These are phyloP conservation scores for Pseudorectes ferrugineus DNA, from an alignment of 2,113 vertebrate species.

Conservation along the genomic window DNA sequence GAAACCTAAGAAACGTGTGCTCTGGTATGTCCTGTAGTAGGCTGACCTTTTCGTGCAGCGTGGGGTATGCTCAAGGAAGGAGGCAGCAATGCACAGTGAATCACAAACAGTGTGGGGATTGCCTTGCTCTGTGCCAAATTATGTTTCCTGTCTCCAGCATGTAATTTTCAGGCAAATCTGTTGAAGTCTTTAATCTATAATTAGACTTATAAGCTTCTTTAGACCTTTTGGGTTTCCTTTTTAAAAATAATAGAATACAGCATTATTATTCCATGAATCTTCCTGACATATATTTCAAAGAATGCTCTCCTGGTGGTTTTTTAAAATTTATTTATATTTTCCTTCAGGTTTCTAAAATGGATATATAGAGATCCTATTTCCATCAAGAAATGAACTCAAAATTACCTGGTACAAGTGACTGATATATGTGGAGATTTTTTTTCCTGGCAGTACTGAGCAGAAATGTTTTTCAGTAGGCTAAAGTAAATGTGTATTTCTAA, in stretches of 20 bases:
- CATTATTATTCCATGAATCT: not conserved
- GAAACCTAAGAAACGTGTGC: not conserved
- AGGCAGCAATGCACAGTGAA: not conserved
- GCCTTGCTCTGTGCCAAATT: not conserved
- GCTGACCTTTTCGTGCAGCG: not conserved
- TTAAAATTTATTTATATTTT: not conserved
- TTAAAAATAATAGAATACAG: not conserved
- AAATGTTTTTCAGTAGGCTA: not conserved
- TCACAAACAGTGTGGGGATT: not conserved
- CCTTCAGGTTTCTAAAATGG: not conserved
- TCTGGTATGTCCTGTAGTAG: not conserved
- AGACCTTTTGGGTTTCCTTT: not conserved
- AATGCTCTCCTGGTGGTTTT: not conserved
- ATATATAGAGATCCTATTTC: not conserved
- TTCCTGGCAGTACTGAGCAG: not conserved
- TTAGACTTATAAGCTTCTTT: not conserved
- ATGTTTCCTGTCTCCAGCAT: not conserved
- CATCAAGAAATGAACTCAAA: not conserved
- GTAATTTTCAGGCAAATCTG: not conserved
- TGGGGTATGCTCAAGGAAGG: not conserved
- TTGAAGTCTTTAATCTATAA: constrained; percentile 14
- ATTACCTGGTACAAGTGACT: not conserved
- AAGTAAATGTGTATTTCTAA: not conserved
- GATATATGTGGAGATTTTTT: not conserved
- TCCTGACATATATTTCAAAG: not conserved